phyloP scores from a whole-genome alignment of 1,140 invertebrate species.

The Sipha flava region DNA sequence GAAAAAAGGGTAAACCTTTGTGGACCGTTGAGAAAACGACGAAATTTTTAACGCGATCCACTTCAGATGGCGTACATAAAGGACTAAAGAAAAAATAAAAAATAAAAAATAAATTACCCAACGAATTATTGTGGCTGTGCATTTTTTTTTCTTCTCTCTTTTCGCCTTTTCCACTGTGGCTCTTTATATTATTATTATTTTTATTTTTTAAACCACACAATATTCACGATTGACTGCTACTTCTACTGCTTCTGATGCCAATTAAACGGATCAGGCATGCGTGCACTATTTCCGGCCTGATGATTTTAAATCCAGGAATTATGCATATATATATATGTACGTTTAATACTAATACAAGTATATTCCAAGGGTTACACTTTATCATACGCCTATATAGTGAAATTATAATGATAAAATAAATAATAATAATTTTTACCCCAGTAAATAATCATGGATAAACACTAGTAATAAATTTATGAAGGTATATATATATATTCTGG shows the following conservation, averaged over 20 bases:
- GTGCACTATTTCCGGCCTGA: background rate
- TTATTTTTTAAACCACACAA: background rate
- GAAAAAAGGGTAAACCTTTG: background rate
- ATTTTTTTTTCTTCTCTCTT: background rate
- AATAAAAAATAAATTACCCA: slow-evolving; percentile 16
- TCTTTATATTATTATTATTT: background rate
- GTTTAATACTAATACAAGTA: background rate
- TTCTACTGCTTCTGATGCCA: background rate
- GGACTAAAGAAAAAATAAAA: background rate
- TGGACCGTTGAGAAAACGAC: background rate
- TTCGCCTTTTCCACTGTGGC: background rate
- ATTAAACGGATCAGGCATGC: slow-evolving; percentile 25
- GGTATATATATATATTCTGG: no score
- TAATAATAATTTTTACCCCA: background rate
- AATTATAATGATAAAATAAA: background rate
- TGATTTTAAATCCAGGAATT: background rate
- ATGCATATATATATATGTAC: background rate
- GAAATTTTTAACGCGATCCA: background rate
- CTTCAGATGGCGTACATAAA: background rate
- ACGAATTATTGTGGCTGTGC: background rate
- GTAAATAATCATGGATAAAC: no score
- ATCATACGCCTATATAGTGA: background rate
- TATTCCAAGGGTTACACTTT: slow-evolving; percentile 23
- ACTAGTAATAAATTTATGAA: no score
- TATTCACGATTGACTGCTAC: background rate